phyloP scores from a whole-genome alignment of 2,797 vertebrate genomes.

The Acanthurus lineatus region DNA sequence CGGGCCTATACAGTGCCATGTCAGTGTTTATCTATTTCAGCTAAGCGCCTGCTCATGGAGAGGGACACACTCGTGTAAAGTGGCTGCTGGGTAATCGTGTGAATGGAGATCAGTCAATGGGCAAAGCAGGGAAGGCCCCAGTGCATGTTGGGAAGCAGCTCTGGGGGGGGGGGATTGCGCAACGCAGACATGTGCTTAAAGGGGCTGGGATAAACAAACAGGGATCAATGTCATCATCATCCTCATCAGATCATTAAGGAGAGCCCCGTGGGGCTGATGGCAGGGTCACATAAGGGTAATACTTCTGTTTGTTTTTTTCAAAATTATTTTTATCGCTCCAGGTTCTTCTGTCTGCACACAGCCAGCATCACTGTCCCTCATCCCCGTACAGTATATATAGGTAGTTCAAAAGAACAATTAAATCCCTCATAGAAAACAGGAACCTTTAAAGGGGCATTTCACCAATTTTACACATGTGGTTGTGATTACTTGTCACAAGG shows the following conservation, averaged over 20 bases:
- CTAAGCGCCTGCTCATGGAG: conserved; percentile 63
- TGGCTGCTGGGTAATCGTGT: conserved; percentile 82
- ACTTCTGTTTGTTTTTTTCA: not conserved
- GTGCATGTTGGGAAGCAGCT: conserved; percentile 76
- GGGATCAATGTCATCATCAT: conserved; percentile 65
- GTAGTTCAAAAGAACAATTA: too few species aligned
- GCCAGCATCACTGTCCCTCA: not conserved
- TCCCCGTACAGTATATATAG: not conserved
- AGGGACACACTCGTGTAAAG: conserved; percentile 71
- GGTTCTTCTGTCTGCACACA: not conserved
- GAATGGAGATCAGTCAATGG: conserved; percentile 84
- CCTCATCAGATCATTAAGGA: conserved; percentile 56
- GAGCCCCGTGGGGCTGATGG: conserved; percentile 31
- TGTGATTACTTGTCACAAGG: accelerated
- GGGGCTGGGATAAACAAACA: conserved; percentile 66
- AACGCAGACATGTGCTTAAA: conserved; percentile 70
- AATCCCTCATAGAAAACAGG: not conserved
- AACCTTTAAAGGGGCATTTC: not conserved
- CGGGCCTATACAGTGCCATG: conserved; percentile 59
- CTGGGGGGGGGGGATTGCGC: conserved; percentile 58
- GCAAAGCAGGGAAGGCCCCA: conserved; percentile 62
- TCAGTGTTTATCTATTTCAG: conserved; percentile 75
- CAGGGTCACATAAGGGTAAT: conserved; percentile 46
- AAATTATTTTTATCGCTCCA: not conserved
- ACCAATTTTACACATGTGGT: not conserved